Percentiles rank a stretch among this genome's conserved stretches.
These are phyloP conservation scores for Plecotus auritus DNA, from an alignment of 2,113 vertebrate genomes.

Conservation along the genomic window DNA sequence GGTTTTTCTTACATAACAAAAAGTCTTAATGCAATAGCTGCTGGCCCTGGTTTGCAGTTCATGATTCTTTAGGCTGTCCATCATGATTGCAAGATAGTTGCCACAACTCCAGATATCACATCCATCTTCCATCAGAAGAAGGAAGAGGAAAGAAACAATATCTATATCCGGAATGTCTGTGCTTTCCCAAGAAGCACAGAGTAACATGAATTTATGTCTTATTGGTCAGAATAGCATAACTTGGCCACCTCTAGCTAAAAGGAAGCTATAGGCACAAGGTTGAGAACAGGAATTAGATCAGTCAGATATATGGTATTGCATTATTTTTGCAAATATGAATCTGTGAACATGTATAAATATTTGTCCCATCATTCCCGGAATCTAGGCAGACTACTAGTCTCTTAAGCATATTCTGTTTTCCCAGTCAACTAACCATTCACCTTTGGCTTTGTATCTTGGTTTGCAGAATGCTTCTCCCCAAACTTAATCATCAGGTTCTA, in stretches of 20 bases:
- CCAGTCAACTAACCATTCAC: background rate
- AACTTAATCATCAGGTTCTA: background rate
- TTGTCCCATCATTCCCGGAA: background rate
- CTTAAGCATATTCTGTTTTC: background rate
- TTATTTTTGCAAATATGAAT: background rate
- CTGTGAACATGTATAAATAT: background rate
- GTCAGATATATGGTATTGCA: background rate
- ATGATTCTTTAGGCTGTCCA: background rate
- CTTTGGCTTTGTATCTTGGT: background rate
- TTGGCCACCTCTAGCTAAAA: background rate
- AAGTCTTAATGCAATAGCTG: background rate
- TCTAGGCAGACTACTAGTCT: background rate
- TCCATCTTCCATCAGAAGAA: background rate
- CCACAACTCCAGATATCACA: background rate
- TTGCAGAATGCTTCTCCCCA: background rate
- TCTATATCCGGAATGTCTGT: background rate
- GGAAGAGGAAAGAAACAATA: background rate
- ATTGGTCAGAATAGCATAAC: background rate
- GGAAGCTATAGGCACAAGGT: background rate
- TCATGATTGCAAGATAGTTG: background rate
- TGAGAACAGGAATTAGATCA: background rate
- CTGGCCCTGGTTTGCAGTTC: background rate
- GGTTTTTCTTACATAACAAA: background rate
- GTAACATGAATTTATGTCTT: background rate
- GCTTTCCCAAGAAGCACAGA: background rate